Percentiles rank a stretch among this genome's conserved stretches.
These are phyloP conservation scores for Condylura cristata DNA, from an alignment of 2,113 vertebrate species.

Conservation along the genomic window DNA sequence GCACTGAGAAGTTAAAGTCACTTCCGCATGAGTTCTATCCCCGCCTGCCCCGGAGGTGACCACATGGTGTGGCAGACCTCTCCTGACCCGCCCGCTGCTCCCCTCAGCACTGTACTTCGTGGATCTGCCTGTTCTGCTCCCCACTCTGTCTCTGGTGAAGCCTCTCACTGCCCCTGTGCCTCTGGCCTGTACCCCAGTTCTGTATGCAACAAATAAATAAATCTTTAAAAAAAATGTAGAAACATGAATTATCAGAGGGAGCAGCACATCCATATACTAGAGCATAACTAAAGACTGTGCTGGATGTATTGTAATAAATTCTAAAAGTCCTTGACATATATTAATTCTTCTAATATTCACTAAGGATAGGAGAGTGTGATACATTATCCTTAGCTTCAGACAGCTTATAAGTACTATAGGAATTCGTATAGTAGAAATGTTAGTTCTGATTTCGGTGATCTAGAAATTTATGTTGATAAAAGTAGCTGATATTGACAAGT, in stretches of 20 bases:
- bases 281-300: background rate
- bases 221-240: too few relatives aligned
- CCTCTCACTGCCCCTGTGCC: too few relatives aligned
- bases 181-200: too few relatives aligned
- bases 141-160: too few relatives aligned
- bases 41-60: too few relatives aligned
- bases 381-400: background rate
- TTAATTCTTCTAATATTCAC: background rate
- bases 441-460: background rate
- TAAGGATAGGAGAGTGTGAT: background rate
- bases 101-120: too few relatives aligned
- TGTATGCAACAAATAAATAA: too few relatives aligned
- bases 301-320: background rate
- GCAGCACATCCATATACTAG: background rate
- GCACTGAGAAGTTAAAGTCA: too few relatives aligned
- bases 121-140: too few relatives aligned
- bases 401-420: background rate
- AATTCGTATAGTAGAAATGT: background rate
- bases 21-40: too few relatives aligned
- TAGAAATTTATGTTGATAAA: conserved; percentile 19
- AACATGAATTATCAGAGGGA: background rate
- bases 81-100: too few relatives aligned
- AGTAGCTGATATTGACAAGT: background rate
- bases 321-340: background rate
- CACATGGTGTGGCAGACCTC: too few relatives aligned